A percentile compares a stretch with the other conserved stretches of the same genome.
These are phyloP conservation scores for Epiblema foenella DNA, from an alignment of 2,888 invertebrate species.

Conservation along the genomic window DNA sequence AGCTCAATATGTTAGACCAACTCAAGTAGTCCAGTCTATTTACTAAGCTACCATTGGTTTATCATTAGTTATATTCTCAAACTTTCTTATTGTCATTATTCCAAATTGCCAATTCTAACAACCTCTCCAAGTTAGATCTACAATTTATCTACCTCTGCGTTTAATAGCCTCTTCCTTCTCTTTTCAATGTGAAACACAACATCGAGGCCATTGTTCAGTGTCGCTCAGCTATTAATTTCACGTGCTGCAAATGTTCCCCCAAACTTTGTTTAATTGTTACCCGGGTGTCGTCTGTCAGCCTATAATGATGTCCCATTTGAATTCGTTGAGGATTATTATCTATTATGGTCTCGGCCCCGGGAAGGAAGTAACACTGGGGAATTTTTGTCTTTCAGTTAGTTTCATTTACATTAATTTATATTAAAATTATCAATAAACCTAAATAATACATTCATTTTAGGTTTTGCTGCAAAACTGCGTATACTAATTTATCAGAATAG, in stretches of 20 bases:
- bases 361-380: not conserved
- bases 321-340: constrained; percentile 33
- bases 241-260: constrained; percentile 55
- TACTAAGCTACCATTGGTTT: not conserved
- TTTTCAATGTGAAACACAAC: constrained; percentile 32
- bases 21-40: not conserved
- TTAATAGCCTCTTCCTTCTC: constrained; percentile 46
- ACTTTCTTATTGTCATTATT: constrained; percentile 3
- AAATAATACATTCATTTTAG: not conserved
- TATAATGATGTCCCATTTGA: constrained; percentile 46
- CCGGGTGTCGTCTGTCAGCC: constrained; percentile 59
- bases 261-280: constrained; percentile 59
- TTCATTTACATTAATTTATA: not conserved
- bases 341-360: constrained; percentile 14
- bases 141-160: constrained; percentile 44
- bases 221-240: constrained; percentile 61
- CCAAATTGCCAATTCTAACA: not conserved
- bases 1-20: not conserved
- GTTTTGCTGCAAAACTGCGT: not conserved
- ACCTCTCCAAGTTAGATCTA: constrained; percentile 9
- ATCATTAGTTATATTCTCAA: not conserved
- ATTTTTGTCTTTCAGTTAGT: not conserved
- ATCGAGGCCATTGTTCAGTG: constrained; percentile 49
- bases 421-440: not conserved
- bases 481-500: no score